Base-by-base conservation (phyloP, 2,113 vertebrate species). In the Campylorhamphus procurvoides region DNA sequence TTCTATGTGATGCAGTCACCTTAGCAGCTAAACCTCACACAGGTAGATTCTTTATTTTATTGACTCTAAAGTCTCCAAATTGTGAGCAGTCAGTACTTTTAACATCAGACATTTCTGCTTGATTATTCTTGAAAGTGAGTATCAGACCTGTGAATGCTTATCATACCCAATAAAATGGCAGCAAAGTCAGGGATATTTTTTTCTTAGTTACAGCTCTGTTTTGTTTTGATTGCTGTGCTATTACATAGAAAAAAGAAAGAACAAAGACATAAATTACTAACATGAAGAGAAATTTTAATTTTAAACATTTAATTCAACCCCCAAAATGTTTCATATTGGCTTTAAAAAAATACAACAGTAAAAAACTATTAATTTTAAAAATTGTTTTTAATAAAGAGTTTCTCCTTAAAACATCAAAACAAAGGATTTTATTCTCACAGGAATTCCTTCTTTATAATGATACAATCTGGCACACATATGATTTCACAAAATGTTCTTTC, bases 401-500 rank as follows among this genome's bases (percentile, higher is more conserved):
- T 94, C 13, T 78, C 64, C 55, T 86, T 77, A 71, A 81, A 93
- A 67, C 39, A 47, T 52, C 35, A 77, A 81, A 93, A 58, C 52
- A 86, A 86, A 92, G 86, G 55, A 44, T 71, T 88, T 93, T 67
- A 76, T 90, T 87, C 66, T 86, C 17, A 12, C 9, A 24, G 47
- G 55, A 88, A 63, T 94, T 92, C 35, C 42, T 80, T 76, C 83
- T 81, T 92, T 71, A 78, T 89, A 94, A 93, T 39, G 9, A 84
- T 89, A 86, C 6, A 55, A 84, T 92, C 64, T 89, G 86, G 68
- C 89, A 78, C 18, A 87, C 42, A 55, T 22, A 35, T 4, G 6
- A 94, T 52, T 92, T 89, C 76, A 95, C 80, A 94, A 92, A 92
- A 90, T 47, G 50, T 79, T 87, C 89, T 73, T 90, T 93, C 2